Evolutionary conservation across 2,888 invertebrate species (phyloP), one percentile per base, ranked within the genome.

Genomic region (Cataglyphis albicans): DNA sequence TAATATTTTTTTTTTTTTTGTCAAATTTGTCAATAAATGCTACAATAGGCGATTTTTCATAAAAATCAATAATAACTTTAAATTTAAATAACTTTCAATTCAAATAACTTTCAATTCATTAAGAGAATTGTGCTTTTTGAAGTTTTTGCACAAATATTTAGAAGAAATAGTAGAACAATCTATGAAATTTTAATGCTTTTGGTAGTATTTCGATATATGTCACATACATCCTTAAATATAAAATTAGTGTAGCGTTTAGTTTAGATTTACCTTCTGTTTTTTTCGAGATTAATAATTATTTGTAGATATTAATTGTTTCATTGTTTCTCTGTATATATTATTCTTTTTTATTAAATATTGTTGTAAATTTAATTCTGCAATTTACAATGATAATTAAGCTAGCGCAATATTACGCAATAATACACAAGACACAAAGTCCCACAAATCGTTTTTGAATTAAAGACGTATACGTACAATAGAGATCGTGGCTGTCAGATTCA

Each of bases 391-490:
- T 15, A 52, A 55, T 63, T 44, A 65, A 64, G 12, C 12, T 18
- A 6, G n/a, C 1, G 38, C 52, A 52, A 68, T 55, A 52, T 35
- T 35, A 35, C 5, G 35, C 21, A 12, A 21, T 25, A 29, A 3
- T 29, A 44, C 32, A 6, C 64, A 38, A 25, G 4, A n/a, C 0
- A 64, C 52, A 10, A 12, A 21, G 15, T 35, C 12, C 15, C 5
- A 48, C 6, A 35, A 75, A 75, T 65, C 38, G 12, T 75, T 38
- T 55, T 52, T n/a, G 10, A 52, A 52, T 76, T 65, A 7, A 64
- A 25, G 38, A 55, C 55, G 38, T 65, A 64, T 65, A 55, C n/a
- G 9, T n/a, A 76, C 41, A 55, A 38, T 76, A 55, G 5, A 75
- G 9, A 75, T 63, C 4, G 21, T 48, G 35, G 32, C 55, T 55